Percentiles rank a stretch among this genome's conserved stretches.
Evolutionary conservation across 2,113 vertebrate genomes (phyloP).

Genomic region (Dolichotis patagonum): DNA sequence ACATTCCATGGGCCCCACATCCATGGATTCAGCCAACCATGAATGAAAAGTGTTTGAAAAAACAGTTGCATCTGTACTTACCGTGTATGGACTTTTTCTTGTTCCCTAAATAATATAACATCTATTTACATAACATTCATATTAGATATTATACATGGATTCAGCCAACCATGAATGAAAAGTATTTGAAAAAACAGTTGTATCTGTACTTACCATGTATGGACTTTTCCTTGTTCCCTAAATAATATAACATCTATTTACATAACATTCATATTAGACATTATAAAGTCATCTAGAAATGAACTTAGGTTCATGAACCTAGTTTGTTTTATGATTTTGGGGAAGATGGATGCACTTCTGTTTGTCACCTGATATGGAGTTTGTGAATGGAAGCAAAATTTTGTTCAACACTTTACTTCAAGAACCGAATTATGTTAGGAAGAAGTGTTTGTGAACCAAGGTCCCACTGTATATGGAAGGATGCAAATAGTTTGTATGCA

Average conservation of each 20-base stretch:
- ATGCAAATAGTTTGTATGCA: neutral
- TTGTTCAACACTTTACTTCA: neutral
- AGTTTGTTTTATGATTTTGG: neutral
- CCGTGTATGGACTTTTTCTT: neutral
- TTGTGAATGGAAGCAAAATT: neutral
- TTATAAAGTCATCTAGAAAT: neutral
- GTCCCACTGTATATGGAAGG: neutral
- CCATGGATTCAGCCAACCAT: neutral
- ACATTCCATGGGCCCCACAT: neutral
- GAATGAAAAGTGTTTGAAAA: neutral
- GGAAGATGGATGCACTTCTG: neutral
- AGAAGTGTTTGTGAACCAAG: neutral
- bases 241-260: neutral
- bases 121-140: neutral
- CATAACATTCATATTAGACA: neutral
- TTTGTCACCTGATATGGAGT: neutral
- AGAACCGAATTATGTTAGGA: neutral
- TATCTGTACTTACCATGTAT: neutral
- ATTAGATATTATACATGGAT: neutral
- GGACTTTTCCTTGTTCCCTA: neutral
- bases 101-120: neutral
- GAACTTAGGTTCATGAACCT: neutral
- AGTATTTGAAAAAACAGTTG: neutral
- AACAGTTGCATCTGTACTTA: neutral
- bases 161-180: neutral